phyloP scores from a whole-genome alignment of 2,888 invertebrate genomes.

The Julus scandinavius region DNA sequence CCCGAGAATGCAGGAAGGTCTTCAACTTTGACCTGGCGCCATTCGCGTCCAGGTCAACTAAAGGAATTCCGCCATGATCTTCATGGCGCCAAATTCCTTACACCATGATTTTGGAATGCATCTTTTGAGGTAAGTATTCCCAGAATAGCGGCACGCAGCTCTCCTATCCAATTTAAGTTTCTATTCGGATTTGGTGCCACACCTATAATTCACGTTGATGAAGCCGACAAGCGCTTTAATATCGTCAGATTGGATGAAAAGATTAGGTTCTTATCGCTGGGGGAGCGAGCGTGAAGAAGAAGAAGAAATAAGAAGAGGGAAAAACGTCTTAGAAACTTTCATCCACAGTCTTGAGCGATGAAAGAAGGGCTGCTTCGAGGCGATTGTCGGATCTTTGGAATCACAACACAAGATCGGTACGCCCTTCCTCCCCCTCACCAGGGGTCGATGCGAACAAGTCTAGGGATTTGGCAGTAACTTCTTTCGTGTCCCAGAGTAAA shows the following conservation, averaged over 20 bases:
- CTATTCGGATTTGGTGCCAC: neutral
- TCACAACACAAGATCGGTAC: neutral
- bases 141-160: neutral
- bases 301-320: neutral
- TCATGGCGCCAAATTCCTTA: too few species aligned
- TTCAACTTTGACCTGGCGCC: too few species aligned
- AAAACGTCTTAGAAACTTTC: neutral
- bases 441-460: neutral
- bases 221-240: neutral
- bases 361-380: neutral
- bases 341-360: neutral
- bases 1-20: too few species aligned
- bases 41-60: too few species aligned
- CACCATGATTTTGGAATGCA: neutral
- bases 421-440: neutral
- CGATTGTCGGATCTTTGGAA: neutral
- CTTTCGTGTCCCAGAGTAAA: neutral
- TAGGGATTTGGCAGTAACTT: neutral
- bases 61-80: too few species aligned
- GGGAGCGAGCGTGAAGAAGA: neutral
- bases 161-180: neutral
- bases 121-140: neutral
- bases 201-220: slow-evolving; percentile 1
- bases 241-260: neutral
- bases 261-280: neutral